These are phyloP conservation scores for Temnothorax unifasciatus DNA, from an alignment of 2,888 invertebrate genomes.

Conservation along the genomic window DNA sequence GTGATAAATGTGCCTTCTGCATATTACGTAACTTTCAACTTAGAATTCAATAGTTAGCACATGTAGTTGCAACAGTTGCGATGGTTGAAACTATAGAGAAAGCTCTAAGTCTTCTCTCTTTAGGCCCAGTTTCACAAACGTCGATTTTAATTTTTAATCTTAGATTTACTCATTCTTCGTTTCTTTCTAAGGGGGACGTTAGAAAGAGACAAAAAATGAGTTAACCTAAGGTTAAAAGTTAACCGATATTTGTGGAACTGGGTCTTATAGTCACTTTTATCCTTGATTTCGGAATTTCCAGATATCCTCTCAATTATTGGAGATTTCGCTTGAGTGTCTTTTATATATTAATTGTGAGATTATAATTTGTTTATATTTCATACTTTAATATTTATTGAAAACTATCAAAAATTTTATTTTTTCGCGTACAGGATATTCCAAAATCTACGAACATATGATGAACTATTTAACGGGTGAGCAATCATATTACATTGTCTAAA, in stretches of 20 bases:
- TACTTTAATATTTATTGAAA: too few relatives aligned
- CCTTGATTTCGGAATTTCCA: neutral
- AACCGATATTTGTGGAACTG: too few relatives aligned
- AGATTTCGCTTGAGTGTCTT: neutral
- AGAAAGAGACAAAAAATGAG: too few relatives aligned
- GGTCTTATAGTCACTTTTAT: neutral
- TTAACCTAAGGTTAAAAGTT: too few relatives aligned
- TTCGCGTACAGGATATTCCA: too few relatives aligned
- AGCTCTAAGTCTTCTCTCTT: constrained; percentile 5
- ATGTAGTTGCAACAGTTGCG: neutral
- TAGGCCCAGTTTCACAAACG: too few relatives aligned
- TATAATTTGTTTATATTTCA: too few relatives aligned
- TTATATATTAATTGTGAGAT: neutral
- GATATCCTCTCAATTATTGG: neutral
- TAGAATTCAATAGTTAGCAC: neutral
- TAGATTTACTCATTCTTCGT: too few relatives aligned
- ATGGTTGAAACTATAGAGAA: constrained; percentile 27
- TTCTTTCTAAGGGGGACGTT: too few relatives aligned
- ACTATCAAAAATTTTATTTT: too few relatives aligned
- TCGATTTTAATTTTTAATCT: too few relatives aligned
- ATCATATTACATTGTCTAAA: neutral
- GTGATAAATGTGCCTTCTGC: neutral
- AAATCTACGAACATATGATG: too few relatives aligned
- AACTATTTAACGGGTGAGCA: neutral
- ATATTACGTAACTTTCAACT: neutral